Percentiles rank a stretch among this genome's conserved stretches.
Conservation (phyloP, 2,113 vertebrate genomes). For the chimpanzee (Pan troglodytes) region DNA sequence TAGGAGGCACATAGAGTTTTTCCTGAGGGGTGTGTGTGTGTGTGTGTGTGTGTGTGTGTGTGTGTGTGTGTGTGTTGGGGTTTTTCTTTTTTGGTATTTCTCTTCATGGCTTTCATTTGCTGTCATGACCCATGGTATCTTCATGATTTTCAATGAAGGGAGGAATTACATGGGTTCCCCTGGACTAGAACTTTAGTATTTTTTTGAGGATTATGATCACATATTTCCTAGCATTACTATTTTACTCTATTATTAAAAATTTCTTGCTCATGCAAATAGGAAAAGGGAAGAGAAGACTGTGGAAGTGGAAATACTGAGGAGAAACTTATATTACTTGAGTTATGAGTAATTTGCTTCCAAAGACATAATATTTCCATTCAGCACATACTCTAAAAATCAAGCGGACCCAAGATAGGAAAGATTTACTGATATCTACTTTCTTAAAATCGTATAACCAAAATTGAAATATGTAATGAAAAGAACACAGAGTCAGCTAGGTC, state of each 20-base stretch:
- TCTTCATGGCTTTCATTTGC: neutral
- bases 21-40: neutral
- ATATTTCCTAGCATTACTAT: neutral
- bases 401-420: neutral
- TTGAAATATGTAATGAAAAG: conserved; percentile 36
- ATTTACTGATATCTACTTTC: neutral
- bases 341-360: conserved; percentile 17
- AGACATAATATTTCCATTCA: neutral
- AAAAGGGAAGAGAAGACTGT: neutral
- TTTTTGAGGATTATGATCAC: neutral
- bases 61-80: neutral
- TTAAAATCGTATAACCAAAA: neutral
- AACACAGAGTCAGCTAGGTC: neutral
- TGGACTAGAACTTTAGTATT: neutral
- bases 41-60: neutral
- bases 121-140: neutral
- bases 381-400: neutral
- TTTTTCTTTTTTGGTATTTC: neutral
- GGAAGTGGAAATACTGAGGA: neutral
- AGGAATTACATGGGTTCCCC: neutral
- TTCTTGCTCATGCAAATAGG: neutral
- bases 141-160: neutral
- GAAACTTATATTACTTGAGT: neutral
- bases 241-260: neutral
- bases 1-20: neutral